These are phyloP conservation scores for Daboia siamensis DNA, from an alignment of 2,113 vertebrate genomes.

Conservation along the genomic window DNA sequence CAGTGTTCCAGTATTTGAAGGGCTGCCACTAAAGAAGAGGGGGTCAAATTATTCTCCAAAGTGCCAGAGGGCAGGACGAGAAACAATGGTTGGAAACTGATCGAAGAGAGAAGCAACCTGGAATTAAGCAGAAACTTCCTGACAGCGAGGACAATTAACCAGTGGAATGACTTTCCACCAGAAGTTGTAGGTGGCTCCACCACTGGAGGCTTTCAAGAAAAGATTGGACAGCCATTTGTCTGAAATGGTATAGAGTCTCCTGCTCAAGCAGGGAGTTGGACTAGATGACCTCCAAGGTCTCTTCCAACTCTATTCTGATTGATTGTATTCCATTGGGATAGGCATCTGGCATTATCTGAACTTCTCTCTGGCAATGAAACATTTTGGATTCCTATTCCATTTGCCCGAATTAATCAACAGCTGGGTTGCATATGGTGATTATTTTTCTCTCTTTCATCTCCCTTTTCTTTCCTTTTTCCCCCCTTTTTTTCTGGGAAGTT, in stretches of 20 bases:
- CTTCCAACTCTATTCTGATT: not conserved
- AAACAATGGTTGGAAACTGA: too few relatives aligned
- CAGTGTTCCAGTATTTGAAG: too few relatives aligned
- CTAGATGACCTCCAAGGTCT: not conserved
- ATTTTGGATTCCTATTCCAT: conserved; percentile 59
- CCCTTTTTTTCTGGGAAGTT: conserved; percentile 35
- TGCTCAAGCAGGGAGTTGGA: not conserved
- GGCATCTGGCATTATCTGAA: conserved; percentile 54
- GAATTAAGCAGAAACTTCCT: too few relatives aligned
- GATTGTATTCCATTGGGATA: conserved; percentile 48
- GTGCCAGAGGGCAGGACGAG: too few relatives aligned
- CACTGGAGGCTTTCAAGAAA: too few relatives aligned
- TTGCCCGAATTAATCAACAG: conserved; percentile 70
- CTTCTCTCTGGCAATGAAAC: conserved; percentile 53
- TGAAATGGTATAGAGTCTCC: not conserved
- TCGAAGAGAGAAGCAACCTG: too few relatives aligned
- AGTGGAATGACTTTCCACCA: too few relatives aligned
- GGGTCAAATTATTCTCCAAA: too few relatives aligned
- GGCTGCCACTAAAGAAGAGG: too few relatives aligned
- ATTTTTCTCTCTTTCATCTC: conserved; percentile 12
- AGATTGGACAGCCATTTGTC: too few relatives aligned
- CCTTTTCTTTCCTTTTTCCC: not conserved
- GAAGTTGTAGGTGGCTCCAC: too few relatives aligned
- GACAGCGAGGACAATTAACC: too few relatives aligned
- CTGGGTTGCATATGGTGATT: conserved; percentile 58